A percentile compares a stretch with the other conserved stretches of the same genome.
Conservation (phyloP, 2,888 invertebrate species). For the Stramonita haemastoma region DNA sequence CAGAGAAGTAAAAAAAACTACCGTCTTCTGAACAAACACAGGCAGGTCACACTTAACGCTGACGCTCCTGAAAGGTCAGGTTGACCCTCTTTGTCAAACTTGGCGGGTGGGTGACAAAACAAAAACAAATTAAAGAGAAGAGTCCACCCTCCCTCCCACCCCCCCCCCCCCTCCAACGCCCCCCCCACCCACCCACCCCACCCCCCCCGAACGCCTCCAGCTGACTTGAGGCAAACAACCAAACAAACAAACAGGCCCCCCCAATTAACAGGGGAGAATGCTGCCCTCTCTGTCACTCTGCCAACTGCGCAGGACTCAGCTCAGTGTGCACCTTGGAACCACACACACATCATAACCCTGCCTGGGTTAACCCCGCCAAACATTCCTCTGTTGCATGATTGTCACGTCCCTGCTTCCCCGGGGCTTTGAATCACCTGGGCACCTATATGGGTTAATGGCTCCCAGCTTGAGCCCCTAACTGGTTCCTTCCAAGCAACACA, state of each 20-base stretch:
- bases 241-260: background rate
- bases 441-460: slow-evolving; percentile 21
- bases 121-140: background rate
- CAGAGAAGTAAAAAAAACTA: too few relatives aligned
- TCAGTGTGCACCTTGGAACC: background rate
- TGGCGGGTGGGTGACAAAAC: background rate
- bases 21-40: too few relatives aligned
- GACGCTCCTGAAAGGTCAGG: too few relatives aligned
- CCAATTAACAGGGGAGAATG: background rate
- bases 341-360: background rate
- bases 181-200: too few relatives aligned
- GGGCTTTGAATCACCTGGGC: background rate
- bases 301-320: slow-evolving; percentile 13
- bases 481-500: background rate
- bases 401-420: background rate
- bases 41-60: too few relatives aligned
- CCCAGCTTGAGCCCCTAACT: background rate
- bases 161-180: too few relatives aligned
- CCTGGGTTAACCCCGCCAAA: too few relatives aligned
- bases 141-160: background rate
- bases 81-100: background rate
- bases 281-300: background rate
- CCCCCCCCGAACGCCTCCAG: background rate
- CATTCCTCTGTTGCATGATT: slow-evolving; percentile 13
- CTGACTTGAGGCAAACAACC: background rate